A percentile compares a stretch with the other conserved stretches of the same genome.
Conservation (phyloP, 2,888 invertebrate species). For the Stenurella melanura region DNA sequence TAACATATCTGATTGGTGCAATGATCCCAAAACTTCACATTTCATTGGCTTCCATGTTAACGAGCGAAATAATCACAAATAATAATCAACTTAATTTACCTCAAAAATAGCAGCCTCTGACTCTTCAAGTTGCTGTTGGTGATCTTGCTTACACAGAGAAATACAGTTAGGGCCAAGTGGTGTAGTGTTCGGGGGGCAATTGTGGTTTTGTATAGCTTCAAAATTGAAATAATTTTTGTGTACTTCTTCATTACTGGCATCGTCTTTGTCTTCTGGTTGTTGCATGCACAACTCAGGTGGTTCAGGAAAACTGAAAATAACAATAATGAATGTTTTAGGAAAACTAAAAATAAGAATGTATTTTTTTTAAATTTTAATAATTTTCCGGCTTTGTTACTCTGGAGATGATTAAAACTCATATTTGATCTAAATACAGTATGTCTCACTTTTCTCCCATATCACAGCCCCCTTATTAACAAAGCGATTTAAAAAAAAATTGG, state of each 20-base stretch:
- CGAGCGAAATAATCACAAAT: no score
- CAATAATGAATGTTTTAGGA: constrained; percentile 77
- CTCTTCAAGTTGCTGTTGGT: constrained; percentile 55
- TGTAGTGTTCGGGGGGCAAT: constrained; percentile 63
- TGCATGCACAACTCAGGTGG: constrained; percentile 87
- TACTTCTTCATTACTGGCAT: constrained; percentile 42
- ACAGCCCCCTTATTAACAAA: no score
- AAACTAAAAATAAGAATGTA: constrained; percentile 74
- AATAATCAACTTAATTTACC: constrained; percentile 47
- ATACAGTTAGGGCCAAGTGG: constrained; percentile 62
- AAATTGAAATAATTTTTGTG: constrained; percentile 43
- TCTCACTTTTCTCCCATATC: no score
- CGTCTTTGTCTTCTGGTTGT: constrained; percentile 63
- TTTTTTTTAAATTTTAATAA: no score
- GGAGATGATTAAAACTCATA: no score
- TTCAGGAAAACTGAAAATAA: constrained; percentile 80
- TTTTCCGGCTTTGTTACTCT: no score
- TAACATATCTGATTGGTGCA: no score
- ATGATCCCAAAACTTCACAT: no score
- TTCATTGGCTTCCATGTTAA: no score
- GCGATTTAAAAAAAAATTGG: no score
- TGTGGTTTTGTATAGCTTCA: constrained; percentile 42
- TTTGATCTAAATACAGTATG: no score
- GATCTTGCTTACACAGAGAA: constrained; percentile 54
- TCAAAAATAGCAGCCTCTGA: constrained; percentile 66